These are phyloP conservation scores for Rhinoderma darwinii DNA, from an alignment of 2,113 vertebrate genomes.

Conservation along the genomic window DNA sequence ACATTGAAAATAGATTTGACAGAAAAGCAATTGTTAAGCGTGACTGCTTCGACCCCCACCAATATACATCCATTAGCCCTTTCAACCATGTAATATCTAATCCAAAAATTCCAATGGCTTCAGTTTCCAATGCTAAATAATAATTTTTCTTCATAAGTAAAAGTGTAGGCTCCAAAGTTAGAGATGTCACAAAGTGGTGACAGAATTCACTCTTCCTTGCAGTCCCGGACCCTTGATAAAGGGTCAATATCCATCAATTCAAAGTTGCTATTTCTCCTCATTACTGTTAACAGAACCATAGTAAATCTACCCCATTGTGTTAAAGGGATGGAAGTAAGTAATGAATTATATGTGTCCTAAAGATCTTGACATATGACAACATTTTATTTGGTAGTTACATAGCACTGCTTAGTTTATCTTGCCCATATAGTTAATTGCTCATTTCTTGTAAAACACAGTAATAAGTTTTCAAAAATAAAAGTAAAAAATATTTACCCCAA, in stretches of 20 bases:
- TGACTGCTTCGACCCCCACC: neutral
- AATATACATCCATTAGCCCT: neutral
- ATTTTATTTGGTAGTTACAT: neutral
- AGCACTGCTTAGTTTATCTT: neutral
- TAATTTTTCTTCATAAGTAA: neutral
- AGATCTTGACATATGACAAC: neutral
- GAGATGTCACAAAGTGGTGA: neutral
- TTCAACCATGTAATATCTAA: neutral
- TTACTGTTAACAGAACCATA: neutral
- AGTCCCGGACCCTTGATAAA: neutral
- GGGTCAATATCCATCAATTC: neutral
- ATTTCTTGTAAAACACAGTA: neutral
- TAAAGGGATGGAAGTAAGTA: neutral
- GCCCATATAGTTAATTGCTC: too few relatives aligned
- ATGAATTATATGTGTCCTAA: neutral
- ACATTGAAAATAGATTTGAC: neutral
- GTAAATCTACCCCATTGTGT: slow-evolving; percentile 35
- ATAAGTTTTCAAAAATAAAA: neutral
- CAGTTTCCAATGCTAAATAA: neutral
- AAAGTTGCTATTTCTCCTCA: neutral
- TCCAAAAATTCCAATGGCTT: neutral
- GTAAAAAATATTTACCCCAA: neutral
- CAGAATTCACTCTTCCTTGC: neutral
- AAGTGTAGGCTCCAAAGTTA: too few relatives aligned
- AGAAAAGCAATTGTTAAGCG: neutral